A percentile compares a stretch with the other conserved stretches of the same genome.
Evolutionary conservation across 2,888 invertebrate genomes (phyloP).

Genomic region (Drosophila falleni): DNA sequence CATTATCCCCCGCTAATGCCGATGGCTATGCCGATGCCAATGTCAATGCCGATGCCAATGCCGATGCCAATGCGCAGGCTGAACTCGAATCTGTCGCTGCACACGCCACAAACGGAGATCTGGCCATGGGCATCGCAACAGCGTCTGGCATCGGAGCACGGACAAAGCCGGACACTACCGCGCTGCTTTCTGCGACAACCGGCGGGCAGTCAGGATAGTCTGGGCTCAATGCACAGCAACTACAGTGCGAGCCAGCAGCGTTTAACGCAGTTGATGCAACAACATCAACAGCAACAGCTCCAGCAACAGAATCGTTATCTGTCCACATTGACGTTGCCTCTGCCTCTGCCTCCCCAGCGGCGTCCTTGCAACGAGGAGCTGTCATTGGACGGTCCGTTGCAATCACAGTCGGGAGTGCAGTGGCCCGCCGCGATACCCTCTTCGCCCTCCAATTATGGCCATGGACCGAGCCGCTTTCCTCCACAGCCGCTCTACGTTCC

Average conservation of each 20-base stretch:
- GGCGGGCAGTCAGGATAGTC: constrained; percentile 73
- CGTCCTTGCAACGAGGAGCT: constrained; percentile 12
- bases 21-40: constrained; percentile 8
- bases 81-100: constrained; percentile 83
- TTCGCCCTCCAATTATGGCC: constrained; percentile 83
- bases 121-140: constrained; percentile 69
- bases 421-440: constrained; percentile 85
- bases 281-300: constrained; percentile 61
- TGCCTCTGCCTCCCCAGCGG: constrained; percentile 29
- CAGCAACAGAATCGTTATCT: constrained; percentile 69
- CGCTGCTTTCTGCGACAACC: constrained; percentile 82
- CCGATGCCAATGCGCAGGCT: constrained; percentile 68
- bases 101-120: constrained; percentile 67
- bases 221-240: constrained; percentile 65
- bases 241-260: constrained; percentile 62
- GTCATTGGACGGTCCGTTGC: neutral
- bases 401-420: constrained; percentile 68
- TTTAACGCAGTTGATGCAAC: constrained; percentile 59
- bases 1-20: constrained; percentile 29
- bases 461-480: constrained; percentile 39
- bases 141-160: constrained; percentile 56
- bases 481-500: constrained; percentile 66
- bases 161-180: constrained; percentile 84
- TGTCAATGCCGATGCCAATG: constrained; percentile 11
- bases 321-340: constrained; percentile 73